These are phyloP conservation scores for Nebria brevicollis DNA, from an alignment of 2,888 invertebrate species.

Conservation along the genomic window DNA sequence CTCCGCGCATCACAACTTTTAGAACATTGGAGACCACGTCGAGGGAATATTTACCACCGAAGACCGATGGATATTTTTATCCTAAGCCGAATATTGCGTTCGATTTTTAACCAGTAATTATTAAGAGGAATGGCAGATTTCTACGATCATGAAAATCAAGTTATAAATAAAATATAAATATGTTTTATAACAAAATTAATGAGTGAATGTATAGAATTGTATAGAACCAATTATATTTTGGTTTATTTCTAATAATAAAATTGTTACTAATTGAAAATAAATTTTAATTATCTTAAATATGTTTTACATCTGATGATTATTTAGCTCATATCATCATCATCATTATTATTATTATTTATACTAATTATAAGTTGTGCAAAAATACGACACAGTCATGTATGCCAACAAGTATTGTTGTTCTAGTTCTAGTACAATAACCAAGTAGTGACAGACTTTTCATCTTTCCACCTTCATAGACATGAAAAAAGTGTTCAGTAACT, in stretches of 20 bases:
- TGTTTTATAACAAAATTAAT: background rate
- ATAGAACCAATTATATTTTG: background rate
- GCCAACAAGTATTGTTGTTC: constrained; percentile 13
- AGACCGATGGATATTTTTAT: constrained; percentile 40
- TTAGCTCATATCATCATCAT: background rate
- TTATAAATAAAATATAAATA: background rate
- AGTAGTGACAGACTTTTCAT: constrained; percentile 24
- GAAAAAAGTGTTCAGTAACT: constrained; percentile 3
- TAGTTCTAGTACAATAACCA: constrained; percentile 30
- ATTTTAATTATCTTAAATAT: background rate
- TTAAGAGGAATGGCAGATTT: constrained; percentile 27
- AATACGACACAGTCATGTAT: background rate
- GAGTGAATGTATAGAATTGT: background rate
- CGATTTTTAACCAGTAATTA: constrained; percentile 25
- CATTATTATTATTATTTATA: background rate
- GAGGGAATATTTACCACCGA: constrained; percentile 35
- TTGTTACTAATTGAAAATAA: background rate
- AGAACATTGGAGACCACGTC: constrained; percentile 25
- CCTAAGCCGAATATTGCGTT: constrained; percentile 39
- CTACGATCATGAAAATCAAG: constrained; percentile 5
- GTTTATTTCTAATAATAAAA: background rate
- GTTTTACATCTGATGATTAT: constrained; percentile 4
- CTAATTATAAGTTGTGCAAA: background rate
- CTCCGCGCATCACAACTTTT: constrained; percentile 25
- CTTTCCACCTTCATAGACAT: constrained; percentile 14